Base-by-base conservation (phyloP, 92 coral and sea anemone genomes). In the Micromussa lordhowensis region DNA sequence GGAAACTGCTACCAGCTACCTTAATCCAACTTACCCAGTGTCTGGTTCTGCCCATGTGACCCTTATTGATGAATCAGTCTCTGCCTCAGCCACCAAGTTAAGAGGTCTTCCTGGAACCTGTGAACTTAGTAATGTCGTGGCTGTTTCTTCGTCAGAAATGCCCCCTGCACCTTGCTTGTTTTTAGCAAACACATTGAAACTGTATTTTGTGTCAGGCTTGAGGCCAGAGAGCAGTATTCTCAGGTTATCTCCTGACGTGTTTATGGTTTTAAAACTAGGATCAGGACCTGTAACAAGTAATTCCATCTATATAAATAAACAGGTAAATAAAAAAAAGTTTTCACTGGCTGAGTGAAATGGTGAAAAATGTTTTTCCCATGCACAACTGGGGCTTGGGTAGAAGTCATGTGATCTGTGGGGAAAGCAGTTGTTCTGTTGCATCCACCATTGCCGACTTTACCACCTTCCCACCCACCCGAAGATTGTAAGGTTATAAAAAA, bases 1-100 rank as follows among this genome's bases (percentile, higher is more conserved):
- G 51, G 51, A 44, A 44, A 44, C 51, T 44, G 13, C 10, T 44
- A 44, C 51, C 48, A 40, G 48, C 48, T 44, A 8, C 51, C 51
- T 44, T 44, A 9, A 44, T 44, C 12, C 15, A 1, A 54, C 98
- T 86, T 90, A 95, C 98, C 90, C 94, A n/a, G 85, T 71, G 1
- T 71, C 79, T 28, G 98, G 98, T 44, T 73, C 92, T 11, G 73
- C 88, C 98, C 98, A 95, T 22, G 96, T 90, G 51, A 95, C 96
- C 51, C 85, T 94, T 28, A 95, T 86, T 35, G 93, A 81, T 66
- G 92, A 90, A 12, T 94, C 93, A 9, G 94, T 88, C 16, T 68
- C 80, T 11, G 94, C 91, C 40, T 82, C 83, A 0, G 96, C 95
- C 28, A 81, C 87, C 51, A 95, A 87, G 77, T 93, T 84, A 18